Evolutionary conservation across 64 coral and sea anemone species (phyloP), one percentile per base, ranked within the genome.

Genomic region (Stichodactyla mertensii): DNA sequence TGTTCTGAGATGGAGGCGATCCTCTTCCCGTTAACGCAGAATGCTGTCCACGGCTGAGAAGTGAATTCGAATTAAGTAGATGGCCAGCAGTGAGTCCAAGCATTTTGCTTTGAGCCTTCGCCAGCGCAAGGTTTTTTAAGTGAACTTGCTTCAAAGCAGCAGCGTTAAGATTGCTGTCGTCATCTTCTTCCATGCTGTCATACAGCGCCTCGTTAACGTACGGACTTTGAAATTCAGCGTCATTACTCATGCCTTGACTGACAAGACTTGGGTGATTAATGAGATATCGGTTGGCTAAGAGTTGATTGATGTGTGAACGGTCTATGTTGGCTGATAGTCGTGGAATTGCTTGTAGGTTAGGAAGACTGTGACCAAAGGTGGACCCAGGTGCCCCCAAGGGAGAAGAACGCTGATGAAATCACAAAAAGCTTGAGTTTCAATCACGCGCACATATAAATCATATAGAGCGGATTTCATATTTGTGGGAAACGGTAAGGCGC

Each of bases 131-230:
- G 45, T 93, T 89, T 81, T 99, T 99, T 52, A 90, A 90, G 16
- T 94, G 97, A 61, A 93, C 91, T 70, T 95, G 97, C 26, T 91
- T 93, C n/a, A 92, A 51, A 36, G 97, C 97, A 77, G 88, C 97
- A 71, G 90, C 90, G 78, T 87, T 84, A 55, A 99, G 83, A 77
- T 87, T 91, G 71, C 87, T 86, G 55, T 95, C 93, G 51, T 90
- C 91, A 86, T 99, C 97, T 88, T 99, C 97, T 54, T 99, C 97
- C 51, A 99, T 99, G 74, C 93, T 90, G 77, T 99, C 97, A 8
- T 93, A 92, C 79, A 98, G 86, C 52, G 88, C 91, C 52, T 99
- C 87, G 87, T 87, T 99, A 52, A 89, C 59, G 64, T 83, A 92
- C n/a, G 89, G 93, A 86, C 89, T 94, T 61, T 94, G 86, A n/a